These are phyloP conservation scores for Felis chaus DNA, from an alignment of 2,113 vertebrate species.

Conservation along the genomic window DNA sequence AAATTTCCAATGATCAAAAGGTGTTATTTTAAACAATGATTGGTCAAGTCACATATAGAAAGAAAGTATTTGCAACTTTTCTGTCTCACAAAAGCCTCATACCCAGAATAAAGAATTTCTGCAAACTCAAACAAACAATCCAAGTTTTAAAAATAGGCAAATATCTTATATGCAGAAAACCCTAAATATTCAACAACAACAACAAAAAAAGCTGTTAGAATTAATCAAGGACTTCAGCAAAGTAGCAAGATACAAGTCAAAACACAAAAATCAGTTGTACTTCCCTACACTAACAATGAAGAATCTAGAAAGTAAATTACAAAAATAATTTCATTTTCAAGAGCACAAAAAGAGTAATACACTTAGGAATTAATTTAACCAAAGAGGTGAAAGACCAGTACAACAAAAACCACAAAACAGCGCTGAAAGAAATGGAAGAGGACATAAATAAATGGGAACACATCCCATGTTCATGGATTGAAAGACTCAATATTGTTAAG, in stretches of 20 bases:
- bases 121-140: not conserved
- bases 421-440: not conserved
- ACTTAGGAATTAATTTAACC: not conserved
- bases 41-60: not conserved
- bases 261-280: not conserved
- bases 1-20: not conserved
- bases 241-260: not conserved
- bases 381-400: not conserved
- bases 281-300: not conserved
- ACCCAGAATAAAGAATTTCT: not conserved
- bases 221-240: not conserved
- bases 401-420: not conserved
- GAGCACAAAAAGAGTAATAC: not conserved
- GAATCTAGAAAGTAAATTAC: not conserved
- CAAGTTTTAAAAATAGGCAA: not conserved
- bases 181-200: not conserved
- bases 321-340: not conserved
- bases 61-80: not conserved
- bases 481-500: not conserved
- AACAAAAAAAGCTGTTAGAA: not conserved
- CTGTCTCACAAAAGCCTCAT: not conserved
- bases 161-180: not conserved
- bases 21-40: not conserved
- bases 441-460: not conserved
- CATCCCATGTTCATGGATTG: not conserved